Conservation (phyloP, 2,888 invertebrate genomes). For the Papilio elwesi region DNA sequence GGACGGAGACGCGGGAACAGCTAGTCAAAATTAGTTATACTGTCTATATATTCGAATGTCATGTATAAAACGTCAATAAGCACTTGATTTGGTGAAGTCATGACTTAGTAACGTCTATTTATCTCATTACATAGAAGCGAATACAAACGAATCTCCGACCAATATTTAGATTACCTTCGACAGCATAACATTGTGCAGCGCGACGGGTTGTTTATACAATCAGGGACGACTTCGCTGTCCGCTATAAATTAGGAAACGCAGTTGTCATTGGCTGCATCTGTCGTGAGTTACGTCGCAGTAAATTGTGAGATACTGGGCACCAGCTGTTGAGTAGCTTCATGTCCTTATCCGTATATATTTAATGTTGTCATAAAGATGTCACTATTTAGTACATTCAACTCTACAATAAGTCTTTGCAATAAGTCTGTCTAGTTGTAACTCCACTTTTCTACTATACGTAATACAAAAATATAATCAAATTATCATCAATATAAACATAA, state of each 20-base stretch:
- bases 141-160: not conserved
- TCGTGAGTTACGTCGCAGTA: conserved; percentile 28
- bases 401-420: not conserved
- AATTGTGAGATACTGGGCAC: conserved; percentile 20
- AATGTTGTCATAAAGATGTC: conserved; percentile 7
- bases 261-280: conserved; percentile 30
- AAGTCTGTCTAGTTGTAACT: too few species aligned
- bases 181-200: not conserved
- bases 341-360: not conserved
- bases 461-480: too few species aligned
- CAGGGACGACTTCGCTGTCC: conserved; percentile 15
- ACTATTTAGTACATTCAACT: too few species aligned
- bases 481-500: too few species aligned
- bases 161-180: not conserved
- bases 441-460: too few species aligned
- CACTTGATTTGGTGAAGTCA: too few species aligned
- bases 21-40: too few species aligned
- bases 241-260: conserved; percentile 28
- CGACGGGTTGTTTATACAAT: conserved; percentile 4
- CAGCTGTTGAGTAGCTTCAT: conserved; percentile 9
- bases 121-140: not conserved
- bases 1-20: too few species aligned
- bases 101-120: too few species aligned
- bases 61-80: too few species aligned
- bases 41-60: too few species aligned